Conservation (phyloP, 2,888 invertebrate genomes). For the Artemia sp. region DNA sequence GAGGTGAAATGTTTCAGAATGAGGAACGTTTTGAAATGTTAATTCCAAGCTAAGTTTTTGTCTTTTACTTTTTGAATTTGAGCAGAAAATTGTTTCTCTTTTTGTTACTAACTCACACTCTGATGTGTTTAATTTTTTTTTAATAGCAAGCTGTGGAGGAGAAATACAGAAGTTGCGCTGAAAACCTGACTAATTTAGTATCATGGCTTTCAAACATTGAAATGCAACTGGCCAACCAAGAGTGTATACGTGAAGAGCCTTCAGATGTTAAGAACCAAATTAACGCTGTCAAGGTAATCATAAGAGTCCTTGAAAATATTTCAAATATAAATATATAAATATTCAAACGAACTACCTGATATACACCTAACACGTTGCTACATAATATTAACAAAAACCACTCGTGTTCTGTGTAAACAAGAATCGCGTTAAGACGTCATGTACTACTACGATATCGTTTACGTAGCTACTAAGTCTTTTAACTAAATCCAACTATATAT, state of each 20-base stretch:
- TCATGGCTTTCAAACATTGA: conserved; percentile 75
- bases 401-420: no score
- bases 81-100: not conserved
- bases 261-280: conserved; percentile 76
- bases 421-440: no score
- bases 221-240: conserved; percentile 62
- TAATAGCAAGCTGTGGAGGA: conserved; percentile 86
- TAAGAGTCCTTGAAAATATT: no score
- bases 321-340: no score
- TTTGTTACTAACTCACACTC: not conserved
- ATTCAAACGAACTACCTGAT: no score
- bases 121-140: conserved; percentile 22
- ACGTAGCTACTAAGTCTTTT: no score
- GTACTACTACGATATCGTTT: no score
- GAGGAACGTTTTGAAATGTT: not conserved
- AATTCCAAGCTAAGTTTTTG: not conserved
- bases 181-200: conserved; percentile 60
- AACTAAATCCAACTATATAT: no score
- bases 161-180: conserved; percentile 77
- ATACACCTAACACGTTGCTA: no score
- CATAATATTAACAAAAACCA: no score
- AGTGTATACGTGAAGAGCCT: conserved; percentile 66
- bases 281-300: conserved; percentile 57
- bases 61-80: not conserved
- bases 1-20: not conserved